These are phyloP conservation scores for Spheniscus mendiculus DNA, from an alignment of 2,113 vertebrate species.

Conservation along the genomic window DNA sequence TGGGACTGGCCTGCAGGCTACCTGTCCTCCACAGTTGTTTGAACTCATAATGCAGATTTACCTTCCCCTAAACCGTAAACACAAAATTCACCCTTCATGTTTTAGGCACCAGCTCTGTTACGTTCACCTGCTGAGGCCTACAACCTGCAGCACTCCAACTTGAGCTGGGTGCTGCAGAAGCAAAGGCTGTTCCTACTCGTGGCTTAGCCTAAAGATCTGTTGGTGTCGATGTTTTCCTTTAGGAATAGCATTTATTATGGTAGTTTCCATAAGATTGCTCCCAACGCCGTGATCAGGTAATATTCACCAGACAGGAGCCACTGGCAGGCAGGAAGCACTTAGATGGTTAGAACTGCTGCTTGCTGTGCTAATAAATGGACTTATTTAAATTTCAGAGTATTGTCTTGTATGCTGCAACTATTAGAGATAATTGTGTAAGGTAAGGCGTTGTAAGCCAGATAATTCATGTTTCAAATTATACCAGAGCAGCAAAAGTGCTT, in stretches of 20 bases:
- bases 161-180: background rate
- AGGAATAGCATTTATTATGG: background rate
- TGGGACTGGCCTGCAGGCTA: background rate
- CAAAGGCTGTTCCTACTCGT: background rate
- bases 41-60: background rate
- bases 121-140: background rate
- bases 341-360: background rate
- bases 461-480: background rate
- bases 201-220: background rate
- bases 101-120: background rate
- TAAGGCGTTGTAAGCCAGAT: background rate
- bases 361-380: background rate
- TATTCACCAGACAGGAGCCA: background rate
- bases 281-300: background rate
- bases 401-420: background rate
- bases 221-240: background rate
- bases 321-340: background rate
- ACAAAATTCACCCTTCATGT: background rate
- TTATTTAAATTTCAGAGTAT: background rate
- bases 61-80: background rate
- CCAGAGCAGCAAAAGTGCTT: background rate
- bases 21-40: background rate
- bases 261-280: background rate
- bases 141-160: background rate
- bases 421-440: background rate